Base-by-base conservation (phyloP, 2,113 vertebrate genomes). In the Platysteira castanea region DNA sequence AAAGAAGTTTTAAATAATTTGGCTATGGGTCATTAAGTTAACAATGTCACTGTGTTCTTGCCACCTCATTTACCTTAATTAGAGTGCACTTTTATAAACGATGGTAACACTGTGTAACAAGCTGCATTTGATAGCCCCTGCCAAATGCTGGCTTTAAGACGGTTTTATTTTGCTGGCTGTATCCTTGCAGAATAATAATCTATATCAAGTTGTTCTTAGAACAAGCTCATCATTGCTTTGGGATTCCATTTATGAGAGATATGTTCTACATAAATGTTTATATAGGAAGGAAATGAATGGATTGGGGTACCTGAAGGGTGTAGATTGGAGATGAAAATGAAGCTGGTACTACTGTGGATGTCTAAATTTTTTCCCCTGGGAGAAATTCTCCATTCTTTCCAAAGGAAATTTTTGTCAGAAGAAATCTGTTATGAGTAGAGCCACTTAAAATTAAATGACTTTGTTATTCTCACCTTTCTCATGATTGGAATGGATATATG, bases 61-160 rank as follows among this genome's bases (percentile, higher is more conserved):
- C 90, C 90, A 71, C 95, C 90, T 96, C 95, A 47, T 97, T 97
- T 95, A 84, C 89, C 93, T 96, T 97, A 96, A 97, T 96, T 97
- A 93, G 92, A 91, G 75, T 93, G 91, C 88, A 87, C 84, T 96
- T 93, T 60, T 69, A 60, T 93, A 93, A 90, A 91, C 0, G 47
- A 84, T 44, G 71, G 88, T 46, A 78, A 74, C 49, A 11, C 52
- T 46, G 82, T 87, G 82, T 86, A 97, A 92, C 94, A 95, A 92
- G 93, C 92, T 84, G 52, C 47, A 56, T 84, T 96, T 96, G 94
- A 87, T 93, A 76, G 87, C 64, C 80, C 52, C 76, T 91, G 83
- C 87, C 92, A 93, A 96, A 71, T 75, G 60, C 50, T 85, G 75
- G 30, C 56, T 93, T 87, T 59, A 53, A 90, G 80, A 84, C 84